Evolutionary conservation across 2,797 vertebrate species (phyloP).

Genomic region (Pipistrellus pipistrellus): DNA sequence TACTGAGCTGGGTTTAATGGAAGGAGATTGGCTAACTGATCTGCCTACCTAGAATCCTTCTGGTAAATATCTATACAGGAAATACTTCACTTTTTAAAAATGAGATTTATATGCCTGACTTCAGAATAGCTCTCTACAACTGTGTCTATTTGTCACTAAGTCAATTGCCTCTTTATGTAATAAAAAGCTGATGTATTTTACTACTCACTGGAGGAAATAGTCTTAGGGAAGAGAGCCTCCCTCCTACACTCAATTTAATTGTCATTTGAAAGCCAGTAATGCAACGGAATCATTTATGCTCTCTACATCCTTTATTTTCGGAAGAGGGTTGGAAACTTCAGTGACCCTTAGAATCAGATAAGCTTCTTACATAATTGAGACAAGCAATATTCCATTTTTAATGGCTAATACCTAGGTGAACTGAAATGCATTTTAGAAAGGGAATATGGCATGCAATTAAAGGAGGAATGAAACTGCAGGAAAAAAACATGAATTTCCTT

Average conservation of each 20-base stretch:
- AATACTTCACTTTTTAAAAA: conserved; percentile 46
- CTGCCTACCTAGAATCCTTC: conserved; percentile 59
- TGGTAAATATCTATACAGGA: conserved; percentile 74
- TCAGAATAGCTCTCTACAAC: conserved; percentile 72
- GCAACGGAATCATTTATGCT: conserved; percentile 18
- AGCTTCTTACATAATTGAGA: conserved; percentile 74
- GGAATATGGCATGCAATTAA: conserved; percentile 1
- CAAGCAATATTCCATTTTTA: conserved; percentile 62
- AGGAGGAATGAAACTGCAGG: neutral
- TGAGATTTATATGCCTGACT: conserved; percentile 72
- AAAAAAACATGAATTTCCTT: conserved; percentile 31
- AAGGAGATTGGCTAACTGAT: conserved; percentile 56
- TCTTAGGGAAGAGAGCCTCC: conserved; percentile 66
- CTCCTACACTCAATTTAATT: conserved; percentile 77
- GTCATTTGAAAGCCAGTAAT: conserved; percentile 59
- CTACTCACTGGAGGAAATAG: conserved; percentile 69
- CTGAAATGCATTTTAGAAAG: conserved; percentile 49
- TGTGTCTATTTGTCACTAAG: conserved; percentile 53
- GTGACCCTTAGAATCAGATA: conserved; percentile 77
- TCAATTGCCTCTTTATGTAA: conserved; percentile 64
- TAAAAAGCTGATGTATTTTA: conserved; percentile 68
- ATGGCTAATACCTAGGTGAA: conserved; percentile 15
- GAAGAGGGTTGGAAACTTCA: conserved; percentile 68
- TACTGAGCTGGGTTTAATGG: conserved; percentile 65
- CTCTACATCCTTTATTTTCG: conserved; percentile 68